Percentiles rank a stretch among this genome's conserved stretches.
phyloP scores from a whole-genome alignment of 2,888 invertebrate species.

The Hypomecis atomaria region DNA sequence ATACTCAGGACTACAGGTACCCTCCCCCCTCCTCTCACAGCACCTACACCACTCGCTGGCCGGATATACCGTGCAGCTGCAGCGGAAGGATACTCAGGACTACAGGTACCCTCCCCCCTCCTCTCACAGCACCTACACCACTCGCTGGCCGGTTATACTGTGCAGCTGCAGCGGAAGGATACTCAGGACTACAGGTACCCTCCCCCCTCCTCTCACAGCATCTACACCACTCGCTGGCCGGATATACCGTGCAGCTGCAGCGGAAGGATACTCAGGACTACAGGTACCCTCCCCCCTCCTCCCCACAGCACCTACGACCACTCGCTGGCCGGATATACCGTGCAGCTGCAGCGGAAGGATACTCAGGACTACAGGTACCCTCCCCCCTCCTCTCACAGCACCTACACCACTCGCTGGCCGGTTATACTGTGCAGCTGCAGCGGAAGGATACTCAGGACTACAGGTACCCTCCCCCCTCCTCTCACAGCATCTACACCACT shows the following conservation, averaged over 20 bases:
- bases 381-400: too few relatives aligned
- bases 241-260: conserved; percentile 95
- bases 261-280: conserved; percentile 94
- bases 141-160: conserved; percentile 95
- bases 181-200: too few relatives aligned
- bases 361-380: too few relatives aligned
- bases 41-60: conserved; percentile 94
- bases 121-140: conserved; percentile 96
- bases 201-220: too few relatives aligned
- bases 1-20: too few relatives aligned
- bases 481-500: conserved; percentile 96
- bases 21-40: too few relatives aligned
- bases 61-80: conserved; percentile 96
- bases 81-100: conserved; percentile 94
- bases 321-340: conserved; percentile 95
- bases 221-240: conserved; percentile 95
- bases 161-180: conserved; percentile 93
- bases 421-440: conserved; percentile 95
- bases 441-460: conserved; percentile 94
- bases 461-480: too few relatives aligned
- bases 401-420: conserved; percentile 95
- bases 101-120: too few relatives aligned
- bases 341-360: conserved; percentile 93
- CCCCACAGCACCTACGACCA: conserved; percentile 96
- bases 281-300: too few relatives aligned